phyloP scores from a whole-genome alignment of 2,888 invertebrate species.

The Ectemnius continuus region DNA sequence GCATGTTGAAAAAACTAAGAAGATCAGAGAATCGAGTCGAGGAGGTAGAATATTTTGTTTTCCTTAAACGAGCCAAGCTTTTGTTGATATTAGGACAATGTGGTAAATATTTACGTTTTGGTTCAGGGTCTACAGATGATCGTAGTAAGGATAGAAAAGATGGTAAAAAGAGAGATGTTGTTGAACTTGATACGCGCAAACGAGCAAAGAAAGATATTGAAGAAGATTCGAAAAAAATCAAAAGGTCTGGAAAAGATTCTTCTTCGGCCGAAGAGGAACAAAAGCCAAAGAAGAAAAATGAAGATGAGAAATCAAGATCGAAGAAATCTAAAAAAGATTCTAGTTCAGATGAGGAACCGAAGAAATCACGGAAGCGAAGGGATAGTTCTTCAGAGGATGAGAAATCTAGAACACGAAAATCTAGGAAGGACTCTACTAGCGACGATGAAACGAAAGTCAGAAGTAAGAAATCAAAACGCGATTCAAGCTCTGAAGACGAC shows the following conservation, averaged over 20 bases:
- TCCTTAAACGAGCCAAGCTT: not conserved
- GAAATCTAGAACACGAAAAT: constrained; percentile 79
- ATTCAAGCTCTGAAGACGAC: constrained; percentile 81
- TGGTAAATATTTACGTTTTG: not conserved
- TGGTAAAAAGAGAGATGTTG: constrained; percentile 73
- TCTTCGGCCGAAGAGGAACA: constrained; percentile 73
- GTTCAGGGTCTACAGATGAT: constrained; percentile 71
- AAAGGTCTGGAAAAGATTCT: constrained; percentile 71
- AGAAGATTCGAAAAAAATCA: constrained; percentile 76
- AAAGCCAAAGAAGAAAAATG: constrained; percentile 66
- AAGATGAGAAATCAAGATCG: constrained; percentile 77
- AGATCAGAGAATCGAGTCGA: constrained; percentile 67
- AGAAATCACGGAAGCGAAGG: constrained; percentile 82
- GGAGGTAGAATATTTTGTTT: constrained; percentile 56
- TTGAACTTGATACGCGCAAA: constrained; percentile 78
- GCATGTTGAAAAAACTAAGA: constrained; percentile 70
- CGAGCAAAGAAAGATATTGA: constrained; percentile 76
- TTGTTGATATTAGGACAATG: not conserved
- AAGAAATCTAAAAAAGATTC: constrained; percentile 78
- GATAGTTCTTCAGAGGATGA: constrained; percentile 82
- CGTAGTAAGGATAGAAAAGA: constrained; percentile 78
- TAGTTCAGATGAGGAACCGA: constrained; percentile 82
- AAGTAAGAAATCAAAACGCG: constrained; percentile 69
- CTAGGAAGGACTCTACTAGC: constrained; percentile 72
- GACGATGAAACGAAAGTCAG: constrained; percentile 72